Percentiles rank a stretch among this genome's conserved stretches.
Conservation (phyloP, 2,888 invertebrate species). For the Rhagophthalmus giganteus region DNA sequence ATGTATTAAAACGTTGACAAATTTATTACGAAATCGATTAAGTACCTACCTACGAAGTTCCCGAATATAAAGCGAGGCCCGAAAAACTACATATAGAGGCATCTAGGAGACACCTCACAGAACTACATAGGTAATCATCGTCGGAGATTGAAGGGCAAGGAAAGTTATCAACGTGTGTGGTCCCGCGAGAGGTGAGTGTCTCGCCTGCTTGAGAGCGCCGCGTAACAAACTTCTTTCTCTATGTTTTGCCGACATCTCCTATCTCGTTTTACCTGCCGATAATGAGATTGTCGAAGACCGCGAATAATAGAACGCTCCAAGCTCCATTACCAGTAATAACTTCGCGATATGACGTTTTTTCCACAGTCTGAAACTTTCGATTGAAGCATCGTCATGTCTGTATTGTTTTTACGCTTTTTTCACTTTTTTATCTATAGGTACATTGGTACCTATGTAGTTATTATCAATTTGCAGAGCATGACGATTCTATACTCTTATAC, state of each 20-base stretch:
- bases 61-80: no score
- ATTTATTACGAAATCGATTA: not conserved
- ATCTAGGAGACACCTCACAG: constrained; percentile 14
- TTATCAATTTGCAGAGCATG: constrained; percentile 16
- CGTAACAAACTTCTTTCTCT: constrained; percentile 45
- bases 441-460: constrained; percentile 19
- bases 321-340: constrained; percentile 28
- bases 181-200: constrained; percentile 52
- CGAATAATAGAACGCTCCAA: constrained; percentile 30
- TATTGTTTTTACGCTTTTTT: constrained; percentile 17
- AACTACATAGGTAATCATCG: constrained; percentile 10
- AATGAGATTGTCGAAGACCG: constrained; percentile 29
- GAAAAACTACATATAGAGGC: constrained; percentile 14
- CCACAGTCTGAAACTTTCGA: constrained; percentile 24
- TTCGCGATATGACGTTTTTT: constrained; percentile 27
- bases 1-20: no score
- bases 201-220: constrained; percentile 52
- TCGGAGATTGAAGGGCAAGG: constrained; percentile 33
- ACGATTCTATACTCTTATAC: not conserved
- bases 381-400: constrained; percentile 24
- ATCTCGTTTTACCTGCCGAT: constrained; percentile 34
- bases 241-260: constrained; percentile 38
- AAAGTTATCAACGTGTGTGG: constrained; percentile 53
- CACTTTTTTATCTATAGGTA: constrained; percentile 10
- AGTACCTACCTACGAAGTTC: not conserved